These are phyloP conservation scores for Tribolium castaneum DNA, from an alignment of 1,140 invertebrate species.

Conservation along the genomic window DNA sequence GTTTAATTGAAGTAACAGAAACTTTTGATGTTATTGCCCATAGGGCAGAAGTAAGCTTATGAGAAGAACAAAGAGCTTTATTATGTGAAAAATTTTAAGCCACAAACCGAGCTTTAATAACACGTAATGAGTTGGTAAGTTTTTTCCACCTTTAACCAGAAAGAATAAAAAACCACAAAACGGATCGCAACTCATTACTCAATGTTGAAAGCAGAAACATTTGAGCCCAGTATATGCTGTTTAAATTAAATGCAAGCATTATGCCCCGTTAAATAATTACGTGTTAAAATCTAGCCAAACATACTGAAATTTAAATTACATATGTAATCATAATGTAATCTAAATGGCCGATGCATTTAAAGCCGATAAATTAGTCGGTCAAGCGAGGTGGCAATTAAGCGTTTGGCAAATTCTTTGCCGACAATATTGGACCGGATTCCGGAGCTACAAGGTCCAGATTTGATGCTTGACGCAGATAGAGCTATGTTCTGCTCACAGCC, in stretches of 20 bases:
- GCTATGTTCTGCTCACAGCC: slow-evolving; percentile 32
- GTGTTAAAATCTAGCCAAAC: background rate
- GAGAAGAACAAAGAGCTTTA: too few relatives aligned
- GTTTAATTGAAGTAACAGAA: too few relatives aligned
- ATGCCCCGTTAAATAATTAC: background rate
- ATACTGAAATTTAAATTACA: background rate
- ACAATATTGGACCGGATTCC: slow-evolving; percentile 21
- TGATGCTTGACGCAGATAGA: slow-evolving; percentile 32
- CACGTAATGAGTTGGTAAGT: too few relatives aligned
- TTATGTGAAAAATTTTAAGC: too few relatives aligned
- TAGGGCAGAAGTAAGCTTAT: too few relatives aligned
- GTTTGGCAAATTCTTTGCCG: slow-evolving; percentile 3
- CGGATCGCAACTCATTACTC: too few relatives aligned
- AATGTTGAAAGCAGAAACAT: too few relatives aligned
- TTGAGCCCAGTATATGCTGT: too few relatives aligned
- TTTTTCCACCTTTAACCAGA: too few relatives aligned
- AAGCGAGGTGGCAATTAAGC: background rate
- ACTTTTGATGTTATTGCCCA: too few relatives aligned
- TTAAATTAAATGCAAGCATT: background rate
- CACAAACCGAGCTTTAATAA: too few relatives aligned
- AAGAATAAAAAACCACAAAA: too few relatives aligned
- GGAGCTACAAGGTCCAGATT: background rate
- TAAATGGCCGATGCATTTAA: background rate
- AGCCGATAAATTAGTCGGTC: background rate
- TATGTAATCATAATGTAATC: slow-evolving; percentile 2